Evolutionary conservation across 2,888 invertebrate species (phyloP).

Genomic region (Phaedon cochleariae): DNA sequence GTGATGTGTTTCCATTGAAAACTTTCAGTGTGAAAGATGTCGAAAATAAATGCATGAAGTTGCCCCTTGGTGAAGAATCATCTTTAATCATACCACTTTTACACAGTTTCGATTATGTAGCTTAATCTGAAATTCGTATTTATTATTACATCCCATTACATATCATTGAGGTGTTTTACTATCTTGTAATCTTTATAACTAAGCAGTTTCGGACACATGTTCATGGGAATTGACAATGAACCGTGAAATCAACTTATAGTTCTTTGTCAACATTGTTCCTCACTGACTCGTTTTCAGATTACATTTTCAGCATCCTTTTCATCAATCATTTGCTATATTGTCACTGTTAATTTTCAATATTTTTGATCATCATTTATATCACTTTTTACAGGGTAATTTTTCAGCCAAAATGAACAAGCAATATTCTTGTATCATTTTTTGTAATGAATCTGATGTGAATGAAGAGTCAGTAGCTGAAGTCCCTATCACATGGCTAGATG

Average conservation of each 20-base stretch:
- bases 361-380: too few relatives aligned
- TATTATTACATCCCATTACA: not conserved
- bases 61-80: constrained; percentile 8
- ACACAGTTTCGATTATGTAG: constrained; percentile 10
- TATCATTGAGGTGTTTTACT: too few relatives aligned
- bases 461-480: constrained; percentile 10
- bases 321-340: too few relatives aligned
- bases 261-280: too few relatives aligned
- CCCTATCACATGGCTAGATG: constrained; percentile 12
- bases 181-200: too few relatives aligned
- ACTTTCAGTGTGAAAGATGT: constrained; percentile 9
- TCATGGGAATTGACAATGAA: too few relatives aligned
- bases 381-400: not conserved
- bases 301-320: too few relatives aligned
- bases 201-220: too few relatives aligned
- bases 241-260: too few relatives aligned
- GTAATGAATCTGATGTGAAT: not conserved
- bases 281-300: too few relatives aligned
- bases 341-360: too few relatives aligned
- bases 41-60: constrained; percentile 16
- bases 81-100: constrained; percentile 10
- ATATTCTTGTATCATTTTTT: constrained; percentile 7
- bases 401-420: not conserved
- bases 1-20: not conserved
- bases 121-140: constrained; percentile 5